Conservation (phyloP, 2,113 vertebrate genomes). For the Hypomesus transpacificus region DNA sequence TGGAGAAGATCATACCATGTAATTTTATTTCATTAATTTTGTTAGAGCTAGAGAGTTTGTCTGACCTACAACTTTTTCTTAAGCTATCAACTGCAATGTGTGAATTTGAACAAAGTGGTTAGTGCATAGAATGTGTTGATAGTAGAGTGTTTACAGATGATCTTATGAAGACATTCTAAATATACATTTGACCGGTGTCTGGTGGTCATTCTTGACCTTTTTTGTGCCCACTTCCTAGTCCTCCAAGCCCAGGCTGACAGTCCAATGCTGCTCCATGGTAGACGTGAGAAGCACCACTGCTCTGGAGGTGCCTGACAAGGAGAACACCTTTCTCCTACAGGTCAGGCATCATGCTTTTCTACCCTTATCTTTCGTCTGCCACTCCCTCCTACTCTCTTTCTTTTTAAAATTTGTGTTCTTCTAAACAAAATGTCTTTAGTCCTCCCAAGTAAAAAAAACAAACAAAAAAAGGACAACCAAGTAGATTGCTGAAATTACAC, state of each 20-base stretch:
- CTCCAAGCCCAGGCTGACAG: conserved; percentile 81
- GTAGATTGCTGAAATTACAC: too few species aligned
- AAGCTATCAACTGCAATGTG: too few species aligned
- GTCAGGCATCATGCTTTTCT: conserved; percentile 49
- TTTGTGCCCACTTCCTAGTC: conserved; percentile 59
- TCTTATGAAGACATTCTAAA: too few species aligned
- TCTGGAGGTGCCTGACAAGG: conserved; percentile 88
- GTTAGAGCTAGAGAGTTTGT: too few species aligned
- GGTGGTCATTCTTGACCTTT: neutral
- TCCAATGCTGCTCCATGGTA: conserved; percentile 79
- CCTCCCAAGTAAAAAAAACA: neutral
- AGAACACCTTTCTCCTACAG: conserved; percentile 90
- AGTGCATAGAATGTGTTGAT: too few species aligned
- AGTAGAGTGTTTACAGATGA: too few species aligned
- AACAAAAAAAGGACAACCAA: neutral
- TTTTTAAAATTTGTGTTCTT: neutral
- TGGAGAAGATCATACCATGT: too few species aligned
- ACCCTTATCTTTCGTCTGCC: neutral
- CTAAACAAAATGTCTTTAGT: neutral
- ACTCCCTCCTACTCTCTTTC: neutral
- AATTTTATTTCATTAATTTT: too few species aligned
- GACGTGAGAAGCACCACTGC: conserved; percentile 86
- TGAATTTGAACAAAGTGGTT: too few species aligned
- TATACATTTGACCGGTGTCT: neutral
- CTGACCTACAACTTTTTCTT: too few species aligned